A percentile compares a stretch with the other conserved stretches of the same genome.
Conservation (phyloP, 1,140 invertebrate genomes). For the Aphaenogaster floridana region DNA sequence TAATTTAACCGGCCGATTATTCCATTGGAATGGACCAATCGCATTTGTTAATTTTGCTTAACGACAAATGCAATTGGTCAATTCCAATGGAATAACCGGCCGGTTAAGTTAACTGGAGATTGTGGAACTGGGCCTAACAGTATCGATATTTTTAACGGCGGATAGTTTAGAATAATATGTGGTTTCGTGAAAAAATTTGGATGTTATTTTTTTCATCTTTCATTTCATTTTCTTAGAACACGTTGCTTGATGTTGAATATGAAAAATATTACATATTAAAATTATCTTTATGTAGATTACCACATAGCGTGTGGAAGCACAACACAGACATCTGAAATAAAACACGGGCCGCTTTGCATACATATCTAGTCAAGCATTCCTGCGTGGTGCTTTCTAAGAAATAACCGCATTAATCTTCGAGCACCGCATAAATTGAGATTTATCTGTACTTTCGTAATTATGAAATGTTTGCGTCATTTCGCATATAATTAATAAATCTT, state of each 20-base stretch:
- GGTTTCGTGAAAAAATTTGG: background rate
- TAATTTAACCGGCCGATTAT: no score
- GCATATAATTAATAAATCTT: constrained; percentile 13
- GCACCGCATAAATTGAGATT: constrained; percentile 47
- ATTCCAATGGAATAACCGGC: no score
- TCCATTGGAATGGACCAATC: no score
- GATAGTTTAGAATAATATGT: background rate
- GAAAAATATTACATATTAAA: constrained; percentile 52
- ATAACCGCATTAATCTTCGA: constrained; percentile 34
- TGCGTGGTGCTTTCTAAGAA: constrained; percentile 49
- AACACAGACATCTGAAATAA: constrained; percentile 41
- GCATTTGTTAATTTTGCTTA: no score
- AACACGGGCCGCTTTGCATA: constrained; percentile 48
- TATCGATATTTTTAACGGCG: background rate
- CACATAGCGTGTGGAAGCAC: constrained; percentile 30
- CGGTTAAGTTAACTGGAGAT: no score
- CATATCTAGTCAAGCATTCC: constrained; percentile 46
- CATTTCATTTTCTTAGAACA: background rate
- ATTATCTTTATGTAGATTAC: constrained; percentile 62
- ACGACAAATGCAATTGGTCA: no score
- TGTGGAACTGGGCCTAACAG: no score
- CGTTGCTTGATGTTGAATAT: background rate
- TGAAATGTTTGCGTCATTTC: constrained; percentile 5
- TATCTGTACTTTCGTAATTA: constrained; percentile 35
- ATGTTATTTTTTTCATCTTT: background rate